Conservation (phyloP, 1,140 invertebrate genomes). For the Dendroctonus valens region DNA sequence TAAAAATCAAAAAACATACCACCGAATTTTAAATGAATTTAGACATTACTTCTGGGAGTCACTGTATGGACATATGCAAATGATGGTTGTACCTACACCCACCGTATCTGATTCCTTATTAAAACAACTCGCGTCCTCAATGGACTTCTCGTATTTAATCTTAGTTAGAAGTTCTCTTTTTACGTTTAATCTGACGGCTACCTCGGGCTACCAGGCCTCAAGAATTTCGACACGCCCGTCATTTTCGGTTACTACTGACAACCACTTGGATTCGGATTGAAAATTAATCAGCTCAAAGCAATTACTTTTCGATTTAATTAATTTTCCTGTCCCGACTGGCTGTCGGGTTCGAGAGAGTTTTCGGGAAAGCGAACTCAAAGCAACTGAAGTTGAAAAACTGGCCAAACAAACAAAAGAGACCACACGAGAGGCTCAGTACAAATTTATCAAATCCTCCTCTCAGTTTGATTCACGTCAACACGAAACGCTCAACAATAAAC, state of each 20-base stretch:
- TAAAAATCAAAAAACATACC: no score
- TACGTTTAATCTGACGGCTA: constrained; percentile 5
- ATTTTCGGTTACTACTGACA: constrained; percentile 13
- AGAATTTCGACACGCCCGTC: constrained; percentile 27
- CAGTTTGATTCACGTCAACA: neutral
- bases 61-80: no score
- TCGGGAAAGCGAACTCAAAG: no score
- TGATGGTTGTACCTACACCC: neutral
- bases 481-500: constrained; percentile 17
- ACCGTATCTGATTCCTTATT: constrained; percentile 23
- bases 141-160: constrained; percentile 19
- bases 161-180: constrained; percentile 10
- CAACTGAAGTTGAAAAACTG: no score
- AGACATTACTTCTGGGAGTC: no score
- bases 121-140: constrained; percentile 16
- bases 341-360: neutral
- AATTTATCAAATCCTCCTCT: neutral
- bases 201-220: constrained; percentile 17
- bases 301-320: constrained; percentile 17
- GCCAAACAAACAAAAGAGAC: neutral
- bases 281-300: constrained; percentile 21
- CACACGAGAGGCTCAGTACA: neutral
- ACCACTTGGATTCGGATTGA: constrained; percentile 16
- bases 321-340: neutral
- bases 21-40: no score